Conservation (phyloP, 1,140 invertebrate species). For the Idris sp. region DNA sequence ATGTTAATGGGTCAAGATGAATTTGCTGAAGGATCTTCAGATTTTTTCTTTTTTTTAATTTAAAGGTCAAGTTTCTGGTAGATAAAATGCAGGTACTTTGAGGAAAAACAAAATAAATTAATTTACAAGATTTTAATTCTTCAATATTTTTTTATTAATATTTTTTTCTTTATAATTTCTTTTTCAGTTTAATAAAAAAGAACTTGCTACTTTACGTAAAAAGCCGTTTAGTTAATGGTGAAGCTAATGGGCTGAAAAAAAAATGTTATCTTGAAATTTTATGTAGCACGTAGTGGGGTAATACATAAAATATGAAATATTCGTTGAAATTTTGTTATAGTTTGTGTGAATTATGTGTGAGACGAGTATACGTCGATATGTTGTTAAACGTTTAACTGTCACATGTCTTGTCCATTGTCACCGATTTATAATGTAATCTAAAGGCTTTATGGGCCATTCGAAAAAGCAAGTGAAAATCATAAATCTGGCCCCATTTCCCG, state of each 20-base stretch:
- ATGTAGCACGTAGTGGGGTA: too few relatives aligned
- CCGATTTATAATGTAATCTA: constrained; percentile 35
- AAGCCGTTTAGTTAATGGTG: too few relatives aligned
- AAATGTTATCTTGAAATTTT: too few relatives aligned
- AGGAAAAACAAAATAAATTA: too few relatives aligned
- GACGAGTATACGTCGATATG: constrained; percentile 15
- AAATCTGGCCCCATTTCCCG: constrained; percentile 30
- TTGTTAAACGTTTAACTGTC: constrained; percentile 45
- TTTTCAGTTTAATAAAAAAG: too few relatives aligned
- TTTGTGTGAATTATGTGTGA: constrained; percentile 10
- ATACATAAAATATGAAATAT: too few relatives aligned
- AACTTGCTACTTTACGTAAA: too few relatives aligned
- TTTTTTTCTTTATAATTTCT: too few relatives aligned
- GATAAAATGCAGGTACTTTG: constrained; percentile 1
- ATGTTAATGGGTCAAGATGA: constrained; percentile 52
- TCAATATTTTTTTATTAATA: too few relatives aligned
- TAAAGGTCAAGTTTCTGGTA: constrained; percentile 8
- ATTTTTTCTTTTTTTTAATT: constrained; percentile 4
- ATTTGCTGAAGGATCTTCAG: constrained; percentile 27
- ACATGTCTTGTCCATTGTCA: constrained; percentile 4
- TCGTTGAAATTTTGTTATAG: constrained; percentile 3
- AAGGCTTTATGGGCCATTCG: constrained; percentile 39
- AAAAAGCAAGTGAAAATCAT: constrained; percentile 39
- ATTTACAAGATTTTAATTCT: too few relatives aligned
- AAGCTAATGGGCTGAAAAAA: too few relatives aligned